Base-by-base conservation (phyloP, 2,888 invertebrate genomes). In the Acanthoscelides obtectus region DNA sequence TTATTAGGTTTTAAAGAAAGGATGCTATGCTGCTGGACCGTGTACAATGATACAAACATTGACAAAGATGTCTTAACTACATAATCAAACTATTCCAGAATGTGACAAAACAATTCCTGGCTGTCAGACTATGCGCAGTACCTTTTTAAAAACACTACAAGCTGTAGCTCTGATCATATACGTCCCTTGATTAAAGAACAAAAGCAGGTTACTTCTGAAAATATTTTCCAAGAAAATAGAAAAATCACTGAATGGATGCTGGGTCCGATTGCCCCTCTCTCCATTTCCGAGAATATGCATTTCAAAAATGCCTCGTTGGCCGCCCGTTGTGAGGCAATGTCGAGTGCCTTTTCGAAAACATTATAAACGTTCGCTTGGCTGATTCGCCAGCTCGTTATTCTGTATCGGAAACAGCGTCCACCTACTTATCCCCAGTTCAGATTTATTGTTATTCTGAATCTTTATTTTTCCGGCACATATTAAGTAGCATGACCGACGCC, bases 291-390 rank as follows among this genome's bases (percentile, higher is more conserved):
- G 45, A 12, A 12, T 12, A 45, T 45, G 45, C 45, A 12, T 45
- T 45, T 45, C 12, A 45, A 45, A 45, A 45, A 12, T 45, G 45
- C 8, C 45, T 45, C 45, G 45, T 45, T 45, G 45, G 17, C 17
- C 45, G n/a, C n/a, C n/a, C n/a, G n/a, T n/a, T n/a, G 45, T 45
- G 17, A 45, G 17, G 45, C 45, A 12, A 6, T 45, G 45, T 45
- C 45, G 45, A 45, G 45, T 45, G 45, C 45, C 45, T 45, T 45
- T 45, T 45, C 45, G 78, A 81, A 83, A 82, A 82, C 80, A 81
- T 81, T 80, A 81, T 80, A 83, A 83, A 83, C 83, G 84, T 84
- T 83, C 83, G 83, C 83, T 83, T 81, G 82, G 82, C 80, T 77
- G 80, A 82, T 80, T 80, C 80, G 79, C 80, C 81, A 81, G 81